These are phyloP conservation scores for Carposina sasakii DNA, from an alignment of 1,140 invertebrate species.

Conservation along the genomic window DNA sequence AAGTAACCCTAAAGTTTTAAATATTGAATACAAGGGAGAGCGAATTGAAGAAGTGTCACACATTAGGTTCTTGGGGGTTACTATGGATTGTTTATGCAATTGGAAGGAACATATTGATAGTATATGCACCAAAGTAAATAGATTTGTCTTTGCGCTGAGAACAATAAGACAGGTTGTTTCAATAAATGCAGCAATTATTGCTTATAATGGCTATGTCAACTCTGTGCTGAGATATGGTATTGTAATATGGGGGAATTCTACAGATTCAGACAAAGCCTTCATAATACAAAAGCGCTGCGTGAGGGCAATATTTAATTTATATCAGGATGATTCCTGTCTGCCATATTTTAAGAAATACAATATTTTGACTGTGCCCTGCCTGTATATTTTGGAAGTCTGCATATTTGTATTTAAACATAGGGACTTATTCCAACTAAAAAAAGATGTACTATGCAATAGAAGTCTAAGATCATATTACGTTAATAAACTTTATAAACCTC, in stretches of 20 bases:
- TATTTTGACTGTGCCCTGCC: background rate
- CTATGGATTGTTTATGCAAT: background rate
- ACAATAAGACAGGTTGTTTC: background rate
- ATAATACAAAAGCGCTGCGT: background rate
- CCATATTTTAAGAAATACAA: background rate
- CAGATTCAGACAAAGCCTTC: background rate
- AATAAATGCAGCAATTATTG: background rate
- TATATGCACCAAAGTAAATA: slow-evolving; percentile 2
- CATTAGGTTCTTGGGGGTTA: background rate
- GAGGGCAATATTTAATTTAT: background rate
- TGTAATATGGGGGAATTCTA: background rate
- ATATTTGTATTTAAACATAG: background rate
- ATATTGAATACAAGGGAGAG: background rate
- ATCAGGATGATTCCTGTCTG: background rate
- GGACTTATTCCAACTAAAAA: too few relatives aligned
- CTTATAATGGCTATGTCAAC: background rate
- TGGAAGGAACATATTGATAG: slow-evolving; percentile 5
- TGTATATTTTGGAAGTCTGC: background rate
- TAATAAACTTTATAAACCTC: too few relatives aligned
- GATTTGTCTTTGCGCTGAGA: background rate
- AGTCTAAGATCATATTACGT: too few relatives aligned
- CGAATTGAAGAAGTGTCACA: background rate
- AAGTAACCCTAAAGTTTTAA: background rate
- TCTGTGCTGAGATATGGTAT: background rate
- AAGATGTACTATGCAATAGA: too few relatives aligned